Conservation (phyloP, 2,113 vertebrate species). For the Orycteropus afer region DNA sequence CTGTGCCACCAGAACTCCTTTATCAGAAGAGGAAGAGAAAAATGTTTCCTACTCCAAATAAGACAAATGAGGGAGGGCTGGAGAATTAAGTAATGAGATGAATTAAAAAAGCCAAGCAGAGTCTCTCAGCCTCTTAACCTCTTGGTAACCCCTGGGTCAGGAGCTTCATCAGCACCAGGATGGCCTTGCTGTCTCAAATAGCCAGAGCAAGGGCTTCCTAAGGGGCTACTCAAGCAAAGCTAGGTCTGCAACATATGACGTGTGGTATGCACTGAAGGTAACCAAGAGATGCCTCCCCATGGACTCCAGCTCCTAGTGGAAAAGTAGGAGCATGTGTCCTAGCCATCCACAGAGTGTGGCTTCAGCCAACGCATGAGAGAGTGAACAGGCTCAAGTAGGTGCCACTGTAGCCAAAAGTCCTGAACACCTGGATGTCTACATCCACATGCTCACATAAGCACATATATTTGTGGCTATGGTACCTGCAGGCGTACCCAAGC, state of each 20-base stretch:
- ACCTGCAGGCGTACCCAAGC: not conserved
- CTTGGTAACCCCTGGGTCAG: too few species aligned
- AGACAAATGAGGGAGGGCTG: not conserved
- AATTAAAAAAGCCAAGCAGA: not conserved
- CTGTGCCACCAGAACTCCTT: too few species aligned
- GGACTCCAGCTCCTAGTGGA: not conserved
- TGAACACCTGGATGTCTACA: fast-evolving
- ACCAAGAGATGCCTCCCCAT: not conserved
- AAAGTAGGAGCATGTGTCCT: not conserved
- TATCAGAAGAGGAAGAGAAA: not conserved
- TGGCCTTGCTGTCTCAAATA: not conserved
- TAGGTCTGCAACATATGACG: not conserved
- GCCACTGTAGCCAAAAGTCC: not conserved
- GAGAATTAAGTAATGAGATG: not conserved
- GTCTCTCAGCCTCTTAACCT: not conserved
- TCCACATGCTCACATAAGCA: too few species aligned
- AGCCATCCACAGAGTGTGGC: not conserved
- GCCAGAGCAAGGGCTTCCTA: not conserved
- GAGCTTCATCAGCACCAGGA: not conserved
- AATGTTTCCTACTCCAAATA: not conserved
- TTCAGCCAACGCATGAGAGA: fast-evolving
- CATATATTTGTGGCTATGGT: fast-evolving
- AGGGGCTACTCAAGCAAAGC: not conserved
- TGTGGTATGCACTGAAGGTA: not conserved
- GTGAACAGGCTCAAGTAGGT: not conserved